Percentiles rank a stretch among this genome's conserved stretches.
These are phyloP conservation scores for Ditylenchus dipsaci DNA, from an alignment of 1,140 invertebrate species.

Conservation along the genomic window DNA sequence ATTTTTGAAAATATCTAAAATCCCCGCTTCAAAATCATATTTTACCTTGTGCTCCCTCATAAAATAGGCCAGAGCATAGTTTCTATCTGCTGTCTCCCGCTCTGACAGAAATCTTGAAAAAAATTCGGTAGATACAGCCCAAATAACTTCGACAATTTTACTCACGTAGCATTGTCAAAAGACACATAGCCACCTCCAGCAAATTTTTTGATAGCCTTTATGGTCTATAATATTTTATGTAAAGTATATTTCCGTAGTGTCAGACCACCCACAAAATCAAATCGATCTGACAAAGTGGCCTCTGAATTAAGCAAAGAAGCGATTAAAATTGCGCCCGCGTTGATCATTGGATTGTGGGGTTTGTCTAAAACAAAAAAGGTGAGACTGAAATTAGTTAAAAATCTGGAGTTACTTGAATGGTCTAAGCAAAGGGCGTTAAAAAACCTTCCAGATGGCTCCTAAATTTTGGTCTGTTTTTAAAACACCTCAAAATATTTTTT, in stretches of 20 bases:
- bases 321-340: constrained; percentile 89
- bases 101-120: constrained; percentile 73
- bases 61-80: constrained; percentile 93
- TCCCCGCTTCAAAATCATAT: constrained; percentile 4
- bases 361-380: constrained; percentile 69
- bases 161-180: constrained; percentile 58
- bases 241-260: constrained; percentile 14
- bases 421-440: constrained; percentile 93
- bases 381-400: constrained; percentile 57
- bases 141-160: not conserved
- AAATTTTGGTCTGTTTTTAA: not conserved
- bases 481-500: not conserved
- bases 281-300: constrained; percentile 42
- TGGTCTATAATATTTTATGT: constrained; percentile 21
- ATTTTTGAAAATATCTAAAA: too few relatives aligned
- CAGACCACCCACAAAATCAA: constrained; percentile 48
- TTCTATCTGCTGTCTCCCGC: constrained; percentile 87
- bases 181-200: constrained; percentile 28
- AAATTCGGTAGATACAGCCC: not conserved
- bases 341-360: constrained; percentile 97
- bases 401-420: constrained; percentile 70
- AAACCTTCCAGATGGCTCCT: constrained; percentile 77
- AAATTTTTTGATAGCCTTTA: constrained; percentile 15
- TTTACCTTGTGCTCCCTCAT: constrained; percentile 76
- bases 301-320: constrained; percentile 74